Evolutionary conservation across 2,797 vertebrate genomes (phyloP), one percentile per base, ranked within the genome.

Genomic region (Rhodeus uyekii): DNA sequence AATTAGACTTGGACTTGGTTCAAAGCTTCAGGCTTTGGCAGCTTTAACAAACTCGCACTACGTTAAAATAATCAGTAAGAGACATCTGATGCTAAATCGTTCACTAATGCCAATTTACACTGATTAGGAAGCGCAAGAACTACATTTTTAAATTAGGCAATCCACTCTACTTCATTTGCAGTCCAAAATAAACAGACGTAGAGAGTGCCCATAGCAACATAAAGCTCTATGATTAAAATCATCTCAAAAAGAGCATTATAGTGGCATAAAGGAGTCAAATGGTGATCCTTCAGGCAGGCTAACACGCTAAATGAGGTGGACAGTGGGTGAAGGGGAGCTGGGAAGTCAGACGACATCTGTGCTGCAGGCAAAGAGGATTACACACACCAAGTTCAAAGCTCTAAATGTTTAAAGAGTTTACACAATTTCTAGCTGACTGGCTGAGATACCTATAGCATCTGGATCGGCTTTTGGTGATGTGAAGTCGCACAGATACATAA

Each of bases 1-100:
- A 89, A 88, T 92, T 92, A 90, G 84, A 88, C 87, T 88, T 77
- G 79, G 86, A 87, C 85, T 90, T 86, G 78, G 86, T 63, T 90
- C 82, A 82, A 84, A n/a, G 77, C 84, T 18, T 79, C 81, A 44
- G 80, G 86, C 55, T 53, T 74, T 80, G 81, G 34, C 75, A 65
- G 84, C 55, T 63, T 75, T 68, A 55, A 76, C 69, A 76, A 65
- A 77, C 63, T 72, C 60, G 34, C 68, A 74, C 76, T 48, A 58
- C 22, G 69, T 60, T 80, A 39, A 76, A 76, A 82, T 55, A 74
- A 76, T 73, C 46, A 61, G 48, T 34, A 6, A 53, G 39, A 48
- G 63, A 80, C 36, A 58, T 74, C 64, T 53, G 61, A 84, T 67
- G n/a, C 69, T 27, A 65, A 50, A 67, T 6, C 55, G 3, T 76